These are phyloP conservation scores for Xanthorhoe designata DNA, from an alignment of 2,888 invertebrate species.

Conservation along the genomic window DNA sequence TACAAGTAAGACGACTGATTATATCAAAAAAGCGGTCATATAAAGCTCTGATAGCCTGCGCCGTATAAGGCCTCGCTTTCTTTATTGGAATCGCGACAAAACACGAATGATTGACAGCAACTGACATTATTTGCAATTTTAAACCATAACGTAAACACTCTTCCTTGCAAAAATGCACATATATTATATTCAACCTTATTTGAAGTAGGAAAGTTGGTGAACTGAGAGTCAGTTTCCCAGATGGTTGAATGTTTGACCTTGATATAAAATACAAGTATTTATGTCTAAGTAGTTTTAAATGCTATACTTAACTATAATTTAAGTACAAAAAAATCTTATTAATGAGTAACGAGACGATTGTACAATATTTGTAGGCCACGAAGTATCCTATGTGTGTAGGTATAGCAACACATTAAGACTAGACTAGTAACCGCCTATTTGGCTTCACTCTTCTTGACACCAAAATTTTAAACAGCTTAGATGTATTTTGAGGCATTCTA, in stretches of 20 bases:
- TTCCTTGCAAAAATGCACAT: conserved; percentile 58
- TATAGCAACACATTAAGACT: no score
- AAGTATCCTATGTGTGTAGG: no score
- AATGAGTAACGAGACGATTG: no score
- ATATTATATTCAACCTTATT: conserved; percentile 50
- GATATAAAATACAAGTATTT: not conserved
- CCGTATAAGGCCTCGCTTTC: conserved; percentile 69
- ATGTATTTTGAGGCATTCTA: no score
- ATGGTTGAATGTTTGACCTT: conserved; percentile 1
- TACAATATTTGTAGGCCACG: no score
- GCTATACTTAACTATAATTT: no score
- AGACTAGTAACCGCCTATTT: no score
- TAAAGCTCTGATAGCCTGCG: conserved; percentile 48
- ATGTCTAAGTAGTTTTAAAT: not conserved
- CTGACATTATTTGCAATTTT: conserved; percentile 62
- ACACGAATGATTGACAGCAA: conserved; percentile 75
- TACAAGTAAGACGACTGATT: conserved; percentile 37
- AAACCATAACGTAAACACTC: conserved; percentile 63
- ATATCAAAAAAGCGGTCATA: conserved; percentile 51
- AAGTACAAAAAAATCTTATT: no score
- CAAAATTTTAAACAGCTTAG: no score
- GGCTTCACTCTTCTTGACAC: no score
- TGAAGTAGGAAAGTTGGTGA: conserved; percentile 45
- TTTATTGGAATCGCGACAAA: conserved; percentile 66
- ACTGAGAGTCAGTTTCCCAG: conserved; percentile 11